Conservation (phyloP, 2,797 vertebrate genomes). For the Bradypodion ventrale region DNA sequence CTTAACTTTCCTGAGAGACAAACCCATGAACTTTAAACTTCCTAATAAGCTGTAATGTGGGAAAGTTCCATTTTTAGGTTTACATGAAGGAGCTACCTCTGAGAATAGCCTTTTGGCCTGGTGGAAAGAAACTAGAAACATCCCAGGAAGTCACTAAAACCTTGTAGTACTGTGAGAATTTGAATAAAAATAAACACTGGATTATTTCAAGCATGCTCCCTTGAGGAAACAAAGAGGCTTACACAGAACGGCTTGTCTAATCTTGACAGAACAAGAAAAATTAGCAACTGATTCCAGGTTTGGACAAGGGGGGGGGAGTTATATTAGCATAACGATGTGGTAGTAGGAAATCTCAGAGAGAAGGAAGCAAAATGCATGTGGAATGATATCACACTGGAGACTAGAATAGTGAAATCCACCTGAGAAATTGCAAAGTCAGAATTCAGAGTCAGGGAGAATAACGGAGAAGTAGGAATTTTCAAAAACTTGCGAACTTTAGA, state of each 20-base stretch:
- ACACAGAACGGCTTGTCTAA: conserved; percentile 75
- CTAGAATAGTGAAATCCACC: conserved; percentile 28
- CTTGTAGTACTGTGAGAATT: conserved; percentile 82
- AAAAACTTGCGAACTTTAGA: conserved; percentile 53
- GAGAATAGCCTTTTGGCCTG: conserved; percentile 83
- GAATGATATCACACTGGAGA: conserved; percentile 58
- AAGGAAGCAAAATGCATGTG: conserved; percentile 61
- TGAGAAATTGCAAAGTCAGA: conserved; percentile 47
- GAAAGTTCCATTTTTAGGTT: conserved; percentile 87
- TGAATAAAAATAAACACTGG: conserved; percentile 87
- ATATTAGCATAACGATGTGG: conserved; percentile 29
- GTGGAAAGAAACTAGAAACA: conserved; percentile 81
- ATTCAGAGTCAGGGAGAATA: conserved; percentile 40
- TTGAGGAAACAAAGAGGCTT: conserved; percentile 78
- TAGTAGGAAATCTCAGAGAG: conserved; percentile 64
- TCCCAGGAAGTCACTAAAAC: conserved; percentile 81
- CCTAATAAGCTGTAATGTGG: conserved; percentile 81
- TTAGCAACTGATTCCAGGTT: conserved; percentile 73
- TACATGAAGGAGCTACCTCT: conserved; percentile 87
- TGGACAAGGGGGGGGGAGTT: conserved; percentile 21
- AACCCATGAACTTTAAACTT: conserved; percentile 80
- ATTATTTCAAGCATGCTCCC: conserved; percentile 79
- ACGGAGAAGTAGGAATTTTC: conserved; percentile 61
- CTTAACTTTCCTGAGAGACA: conserved; percentile 66
- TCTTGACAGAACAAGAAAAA: conserved; percentile 81